Percentiles rank a stretch among this genome's conserved stretches.
Evolutionary conservation across 2,888 invertebrate species (phyloP).

Genomic region (Trachelus troglodyta): DNA sequence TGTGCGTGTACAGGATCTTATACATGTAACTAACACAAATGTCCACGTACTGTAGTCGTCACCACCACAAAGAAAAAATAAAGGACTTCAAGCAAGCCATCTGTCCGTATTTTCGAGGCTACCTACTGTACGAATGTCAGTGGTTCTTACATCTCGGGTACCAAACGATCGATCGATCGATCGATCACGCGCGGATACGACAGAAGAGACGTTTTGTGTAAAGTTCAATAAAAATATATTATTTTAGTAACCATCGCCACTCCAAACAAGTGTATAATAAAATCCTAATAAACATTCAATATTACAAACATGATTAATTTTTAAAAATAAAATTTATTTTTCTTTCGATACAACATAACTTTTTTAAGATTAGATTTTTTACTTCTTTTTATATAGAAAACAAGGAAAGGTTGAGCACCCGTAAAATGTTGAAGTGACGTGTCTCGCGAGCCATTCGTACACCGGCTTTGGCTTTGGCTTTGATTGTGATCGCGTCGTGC

Average conservation of each 20-base stretch:
- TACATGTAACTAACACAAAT: slow-evolving; percentile 19
- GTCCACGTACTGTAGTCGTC: slow-evolving; percentile 18
- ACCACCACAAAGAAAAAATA: slow-evolving; percentile 8
- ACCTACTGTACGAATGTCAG: slow-evolving; percentile 37
- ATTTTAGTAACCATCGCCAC: not conserved
- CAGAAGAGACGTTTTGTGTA: too few relatives aligned
- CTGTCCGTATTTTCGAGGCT: slow-evolving; percentile 53
- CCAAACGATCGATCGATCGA: slow-evolving; percentile 9
- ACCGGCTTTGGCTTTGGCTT: slow-evolving; percentile 49
- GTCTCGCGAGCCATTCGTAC: slow-evolving; percentile 35
- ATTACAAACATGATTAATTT: not conserved
- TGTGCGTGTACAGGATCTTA: slow-evolving; percentile 27
- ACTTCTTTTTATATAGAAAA: not conserved
- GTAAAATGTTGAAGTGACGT: slow-evolving; percentile 52
- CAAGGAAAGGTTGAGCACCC: slow-evolving; percentile 48
- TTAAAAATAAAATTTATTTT: not conserved
- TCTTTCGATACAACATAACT: not conserved
- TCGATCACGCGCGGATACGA: not conserved
- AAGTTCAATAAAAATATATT: not conserved
- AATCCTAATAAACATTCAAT: not conserved
- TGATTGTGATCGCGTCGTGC: slow-evolving; percentile 53
- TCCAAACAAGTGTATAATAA: not conserved
- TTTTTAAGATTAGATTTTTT: not conserved
- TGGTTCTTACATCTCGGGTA: slow-evolving; percentile 43
- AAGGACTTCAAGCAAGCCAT: slow-evolving; percentile 45